phyloP scores from a whole-genome alignment of 2,888 invertebrate species.

The Trichopria drosophilae region DNA sequence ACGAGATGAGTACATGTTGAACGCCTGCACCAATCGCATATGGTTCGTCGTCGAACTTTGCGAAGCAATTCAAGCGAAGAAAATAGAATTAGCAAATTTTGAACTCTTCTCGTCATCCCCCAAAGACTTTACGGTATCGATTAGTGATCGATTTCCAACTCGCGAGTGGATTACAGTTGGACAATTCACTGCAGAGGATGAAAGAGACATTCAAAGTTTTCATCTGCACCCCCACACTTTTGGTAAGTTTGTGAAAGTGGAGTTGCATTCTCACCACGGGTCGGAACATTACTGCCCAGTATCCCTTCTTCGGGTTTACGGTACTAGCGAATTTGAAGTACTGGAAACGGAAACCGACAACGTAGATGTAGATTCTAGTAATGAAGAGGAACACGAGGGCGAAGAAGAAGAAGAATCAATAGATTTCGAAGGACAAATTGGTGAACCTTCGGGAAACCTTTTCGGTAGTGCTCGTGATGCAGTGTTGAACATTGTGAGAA shows the following conservation, averaged over 20 bases:
- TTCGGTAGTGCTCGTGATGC: constrained; percentile 89
- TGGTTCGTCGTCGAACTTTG: constrained; percentile 98
- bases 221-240: constrained; percentile 78
- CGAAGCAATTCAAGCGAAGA: constrained; percentile 94
- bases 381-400: constrained; percentile 55
- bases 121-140: constrained; percentile 83
- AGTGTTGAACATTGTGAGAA: constrained; percentile 88
- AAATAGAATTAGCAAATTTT: constrained; percentile 90
- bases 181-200: constrained; percentile 84
- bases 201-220: constrained; percentile 84
- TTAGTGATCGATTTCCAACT: constrained; percentile 87
- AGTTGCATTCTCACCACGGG: constrained; percentile 92
- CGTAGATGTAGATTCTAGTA: constrained; percentile 62
- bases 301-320: constrained; percentile 91
- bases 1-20: constrained; percentile 96
- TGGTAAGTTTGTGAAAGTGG: constrained; percentile 87
- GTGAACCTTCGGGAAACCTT: constrained; percentile 69
- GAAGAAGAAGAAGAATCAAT: constrained; percentile 64
- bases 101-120: constrained; percentile 98
- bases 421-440: constrained; percentile 55
- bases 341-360: constrained; percentile 80
- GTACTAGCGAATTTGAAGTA: constrained; percentile 90
- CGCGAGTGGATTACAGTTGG: constrained; percentile 91
- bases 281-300: constrained; percentile 97
- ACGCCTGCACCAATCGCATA: constrained; percentile 88